phyloP scores from a whole-genome alignment of 2,113 vertebrate species.

The Canis aureus region DNA sequence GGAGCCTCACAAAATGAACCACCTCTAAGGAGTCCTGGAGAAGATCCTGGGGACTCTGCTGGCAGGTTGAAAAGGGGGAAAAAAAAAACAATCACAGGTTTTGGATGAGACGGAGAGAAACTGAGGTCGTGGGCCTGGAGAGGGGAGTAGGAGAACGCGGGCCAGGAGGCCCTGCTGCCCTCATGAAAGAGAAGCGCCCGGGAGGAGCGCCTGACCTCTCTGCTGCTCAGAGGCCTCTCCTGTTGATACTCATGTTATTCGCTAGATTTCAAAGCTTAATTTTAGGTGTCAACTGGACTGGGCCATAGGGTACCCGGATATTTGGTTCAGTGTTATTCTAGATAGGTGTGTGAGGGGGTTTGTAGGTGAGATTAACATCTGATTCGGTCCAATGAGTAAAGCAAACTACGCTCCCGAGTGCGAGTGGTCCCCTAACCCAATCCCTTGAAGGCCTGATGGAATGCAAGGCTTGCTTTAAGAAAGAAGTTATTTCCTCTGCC shows the following conservation, averaged over 20 bases:
- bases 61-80: not conserved
- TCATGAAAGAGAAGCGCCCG: not conserved
- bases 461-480: not conserved
- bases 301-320: not conserved
- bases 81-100: not conserved
- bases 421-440: not conserved
- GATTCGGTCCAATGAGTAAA: not conserved
- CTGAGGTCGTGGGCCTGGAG: not conserved
- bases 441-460: not conserved
- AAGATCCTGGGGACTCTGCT: not conserved
- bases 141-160: not conserved
- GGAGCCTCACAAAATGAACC: not conserved
- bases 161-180: not conserved
- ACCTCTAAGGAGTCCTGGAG: not conserved
- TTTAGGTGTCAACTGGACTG: not conserved
- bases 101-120: not conserved
- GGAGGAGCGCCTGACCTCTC: not conserved
- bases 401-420: not conserved
- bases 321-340: not conserved
- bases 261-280: not conserved
- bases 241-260: not conserved
- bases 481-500: not conserved
- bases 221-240: not conserved
- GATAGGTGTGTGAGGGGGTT: not conserved
- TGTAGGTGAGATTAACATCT: not conserved